phyloP scores from a whole-genome alignment of 1,140 invertebrate species.

The Eufriesea mexicana region DNA sequence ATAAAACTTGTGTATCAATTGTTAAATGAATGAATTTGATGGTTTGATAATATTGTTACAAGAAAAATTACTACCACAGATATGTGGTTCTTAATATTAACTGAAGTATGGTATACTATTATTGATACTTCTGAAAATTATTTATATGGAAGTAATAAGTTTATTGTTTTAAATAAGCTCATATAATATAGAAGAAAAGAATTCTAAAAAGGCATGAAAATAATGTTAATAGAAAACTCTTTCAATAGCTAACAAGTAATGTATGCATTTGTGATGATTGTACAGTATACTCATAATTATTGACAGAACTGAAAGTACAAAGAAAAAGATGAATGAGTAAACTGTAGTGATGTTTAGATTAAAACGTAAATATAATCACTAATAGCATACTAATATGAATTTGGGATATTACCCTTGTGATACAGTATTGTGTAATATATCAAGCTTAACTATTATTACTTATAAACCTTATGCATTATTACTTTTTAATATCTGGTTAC shows the following conservation, averaged over 20 bases:
- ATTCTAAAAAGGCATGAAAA: slow-evolving; percentile 19
- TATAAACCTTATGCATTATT: slow-evolving; percentile 63
- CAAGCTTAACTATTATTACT: slow-evolving; percentile 47
- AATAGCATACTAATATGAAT: slow-evolving; percentile 27
- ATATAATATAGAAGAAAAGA: neutral
- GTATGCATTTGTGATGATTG: slow-evolving; percentile 30
- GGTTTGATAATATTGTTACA: slow-evolving; percentile 2
- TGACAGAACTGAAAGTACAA: neutral
- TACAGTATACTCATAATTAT: slow-evolving; percentile 17
- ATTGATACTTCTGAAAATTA: slow-evolving; percentile 53
- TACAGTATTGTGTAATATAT: slow-evolving; percentile 5
- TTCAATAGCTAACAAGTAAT: slow-evolving; percentile 13
- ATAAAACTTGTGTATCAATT: slow-evolving; percentile 4
- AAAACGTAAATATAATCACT: slow-evolving; percentile 5
- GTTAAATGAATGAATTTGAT: neutral
- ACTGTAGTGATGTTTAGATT: slow-evolving; percentile 13
- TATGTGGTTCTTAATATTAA: slow-evolving; percentile 32
- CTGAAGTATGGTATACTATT: slow-evolving; percentile 34
- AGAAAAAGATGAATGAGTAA: neutral
- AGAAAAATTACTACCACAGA: neutral
- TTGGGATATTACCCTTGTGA: slow-evolving; percentile 14
- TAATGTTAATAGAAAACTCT: slow-evolving; percentile 23
- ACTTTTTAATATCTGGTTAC: slow-evolving; percentile 58
- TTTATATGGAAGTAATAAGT: slow-evolving; percentile 49
- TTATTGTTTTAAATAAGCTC: slow-evolving; percentile 15